Percentiles rank a stretch among this genome's conserved stretches.
Evolutionary conservation across 2,113 vertebrate genomes (phyloP).

Genomic region (Tricholaema leucomelas): DNA sequence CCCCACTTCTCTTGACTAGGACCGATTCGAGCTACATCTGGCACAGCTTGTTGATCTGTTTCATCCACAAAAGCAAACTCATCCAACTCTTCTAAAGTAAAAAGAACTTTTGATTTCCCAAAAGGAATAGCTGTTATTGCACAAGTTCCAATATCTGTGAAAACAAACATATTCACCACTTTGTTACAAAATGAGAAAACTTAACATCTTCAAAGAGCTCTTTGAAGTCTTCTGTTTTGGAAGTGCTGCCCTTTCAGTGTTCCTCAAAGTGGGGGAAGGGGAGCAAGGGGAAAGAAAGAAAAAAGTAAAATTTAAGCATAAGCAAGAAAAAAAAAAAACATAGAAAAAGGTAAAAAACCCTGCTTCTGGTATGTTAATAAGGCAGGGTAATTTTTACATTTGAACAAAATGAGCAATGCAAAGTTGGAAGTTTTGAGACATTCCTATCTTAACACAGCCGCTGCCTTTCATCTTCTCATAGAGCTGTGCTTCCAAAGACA

Average conservation of each 20-base stretch:
- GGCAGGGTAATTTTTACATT: background rate
- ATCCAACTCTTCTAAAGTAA: slow-evolving; percentile 94
- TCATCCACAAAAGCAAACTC: slow-evolving; percentile 94
- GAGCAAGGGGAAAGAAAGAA: background rate
- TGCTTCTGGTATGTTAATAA: background rate
- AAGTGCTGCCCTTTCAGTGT: background rate
- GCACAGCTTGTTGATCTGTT: slow-evolving; percentile 80
- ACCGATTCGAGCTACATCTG: slow-evolving; percentile 82
- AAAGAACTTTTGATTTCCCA: slow-evolving; percentile 98
- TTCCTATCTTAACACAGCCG: background rate
- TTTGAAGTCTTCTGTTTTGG: background rate
- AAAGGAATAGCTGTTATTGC: slow-evolving; percentile 98
- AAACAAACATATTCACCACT: background rate
- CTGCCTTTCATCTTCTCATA: rapidly evolving
- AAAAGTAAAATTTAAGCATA: rapidly evolving
- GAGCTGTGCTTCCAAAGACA: background rate
- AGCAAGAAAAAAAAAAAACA: background rate
- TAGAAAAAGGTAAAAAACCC: background rate
- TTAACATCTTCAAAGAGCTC: background rate
- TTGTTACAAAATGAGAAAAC: background rate
- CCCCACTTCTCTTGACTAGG: slow-evolving; percentile 94
- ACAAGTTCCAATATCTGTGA: slow-evolving; percentile 90
- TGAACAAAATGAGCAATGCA: background rate
- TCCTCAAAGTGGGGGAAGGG: rapidly evolving
- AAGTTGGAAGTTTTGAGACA: background rate